Conservation (phyloP, 2,113 vertebrate species). For the Plotosus lineatus region DNA sequence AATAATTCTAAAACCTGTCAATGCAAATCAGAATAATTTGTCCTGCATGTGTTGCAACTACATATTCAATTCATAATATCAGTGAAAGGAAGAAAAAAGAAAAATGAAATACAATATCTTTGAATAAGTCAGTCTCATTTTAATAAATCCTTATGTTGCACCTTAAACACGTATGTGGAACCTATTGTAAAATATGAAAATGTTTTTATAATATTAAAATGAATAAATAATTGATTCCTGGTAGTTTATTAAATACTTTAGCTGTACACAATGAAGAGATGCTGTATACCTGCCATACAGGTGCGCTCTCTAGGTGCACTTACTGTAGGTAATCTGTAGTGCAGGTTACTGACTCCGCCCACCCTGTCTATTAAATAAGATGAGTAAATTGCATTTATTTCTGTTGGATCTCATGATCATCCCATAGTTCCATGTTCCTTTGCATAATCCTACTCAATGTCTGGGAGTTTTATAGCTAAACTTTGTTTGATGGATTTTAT, state of each 20-base stretch:
- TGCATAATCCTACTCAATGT: no score
- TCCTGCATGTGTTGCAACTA: conserved; percentile 4
- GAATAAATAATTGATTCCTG: no score
- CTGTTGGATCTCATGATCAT: no score
- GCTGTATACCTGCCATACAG: neutral
- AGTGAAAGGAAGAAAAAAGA: neutral
- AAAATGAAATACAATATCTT: neutral
- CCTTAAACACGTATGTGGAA: neutral
- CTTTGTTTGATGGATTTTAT: no score
- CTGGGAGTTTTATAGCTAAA: no score
- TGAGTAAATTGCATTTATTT: no score
- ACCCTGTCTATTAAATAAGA: neutral
- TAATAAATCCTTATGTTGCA: neutral
- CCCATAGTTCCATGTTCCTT: no score
- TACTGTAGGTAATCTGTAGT: neutral
- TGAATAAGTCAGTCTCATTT: neutral
- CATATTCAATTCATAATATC: neutral
- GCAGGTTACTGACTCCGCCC: neutral
- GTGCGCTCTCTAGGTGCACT: neutral
- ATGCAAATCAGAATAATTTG: conserved; percentile 23
- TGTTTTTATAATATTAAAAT: neutral
- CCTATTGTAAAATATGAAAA: neutral
- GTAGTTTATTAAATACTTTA: no score
- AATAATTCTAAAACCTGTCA: neutral
- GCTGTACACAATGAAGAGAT: no score